Evolutionary conservation across 2,888 invertebrate genomes (phyloP).

Genomic region (Eurytoma californica): DNA sequence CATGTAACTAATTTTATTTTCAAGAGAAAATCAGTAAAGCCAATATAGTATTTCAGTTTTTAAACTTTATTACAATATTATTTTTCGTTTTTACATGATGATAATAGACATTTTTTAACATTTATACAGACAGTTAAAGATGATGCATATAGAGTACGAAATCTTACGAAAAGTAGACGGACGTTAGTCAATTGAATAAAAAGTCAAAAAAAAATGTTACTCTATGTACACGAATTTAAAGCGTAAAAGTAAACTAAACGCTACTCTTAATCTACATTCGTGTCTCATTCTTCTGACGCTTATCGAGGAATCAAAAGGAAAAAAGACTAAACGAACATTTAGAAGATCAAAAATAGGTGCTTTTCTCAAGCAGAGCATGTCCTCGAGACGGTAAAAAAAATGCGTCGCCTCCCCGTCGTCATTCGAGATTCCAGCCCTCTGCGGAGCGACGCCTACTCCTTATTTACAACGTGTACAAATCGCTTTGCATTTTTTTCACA

Average conservation of each 20-base stretch:
- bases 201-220: neutral
- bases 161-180: constrained; percentile 14
- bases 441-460: too few relatives aligned
- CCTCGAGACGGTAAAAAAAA: too few relatives aligned
- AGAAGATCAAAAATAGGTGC: too few relatives aligned
- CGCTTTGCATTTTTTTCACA: too few relatives aligned
- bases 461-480: too few relatives aligned
- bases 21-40: too few relatives aligned
- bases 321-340: too few relatives aligned
- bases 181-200: neutral
- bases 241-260: constrained; percentile 11
- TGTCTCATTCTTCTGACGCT: neutral
- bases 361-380: too few relatives aligned
- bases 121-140: constrained; percentile 9
- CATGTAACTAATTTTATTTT: neutral
- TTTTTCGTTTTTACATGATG: neutral
- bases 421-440: too few relatives aligned
- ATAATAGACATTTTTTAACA: neutral
- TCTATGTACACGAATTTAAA: constrained; percentile 27
- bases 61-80: neutral
- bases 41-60: neutral
- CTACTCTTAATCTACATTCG: constrained; percentile 1
- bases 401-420: too few relatives aligned
- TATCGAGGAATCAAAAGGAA: too few relatives aligned
- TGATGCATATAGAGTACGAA: constrained; percentile 23